Base-by-base conservation (phyloP, 1,140 invertebrate species). In the Augochlora pura region DNA sequence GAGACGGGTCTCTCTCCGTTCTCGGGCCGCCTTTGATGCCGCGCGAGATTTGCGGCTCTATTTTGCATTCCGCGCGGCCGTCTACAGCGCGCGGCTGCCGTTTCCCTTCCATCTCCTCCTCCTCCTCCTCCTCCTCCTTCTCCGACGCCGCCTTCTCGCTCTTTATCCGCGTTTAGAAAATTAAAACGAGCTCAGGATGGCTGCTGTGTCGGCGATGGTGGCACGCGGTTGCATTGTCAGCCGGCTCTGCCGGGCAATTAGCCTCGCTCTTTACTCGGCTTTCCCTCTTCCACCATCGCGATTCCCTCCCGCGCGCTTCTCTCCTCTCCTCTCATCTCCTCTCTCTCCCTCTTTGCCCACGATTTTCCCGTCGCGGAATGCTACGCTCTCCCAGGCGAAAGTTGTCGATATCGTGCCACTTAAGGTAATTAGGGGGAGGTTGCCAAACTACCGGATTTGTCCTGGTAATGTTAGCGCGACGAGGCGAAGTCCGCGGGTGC, bases 21-120 rank as follows among this genome's bases (percentile, higher is more conserved):
- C n/a, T n/a, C n/a, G n/a, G 66, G 76, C 77, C 77, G 80, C 81
- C 86, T 88, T 87, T 86, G 87, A 88, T 85, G 87, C 84, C 59
- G 21, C n/a, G 52, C 69, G 59, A 72, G 87, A 90, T 90, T 89
- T 90, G 87, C 83, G 86, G 49, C 82, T 89, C 89, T 90, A 90
- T 89, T 91, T 90, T 90, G 86, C 89, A 90, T 91, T 89, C 89
- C 88, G 72, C 83, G 77, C 87, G 84, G 69, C 59, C 84, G 87
- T 90, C 90, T 90, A 83, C 86, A 81, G 72, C 77, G 77, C 77
- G 77, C 84, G 80, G 63, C 73, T 63, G 80, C 65, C 39, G 25
- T 70, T n/a, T 39, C 14, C 38, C 23, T 74, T 79, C 49, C 23
- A 64, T 60, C 46, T 62, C 63, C 65, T 42, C 25, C 49, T 21